A percentile compares a stretch with the other conserved stretches of the same genome.
Evolutionary conservation across 1,140 invertebrate genomes (phyloP).

Genomic region (Heliconius melpomene): DNA sequence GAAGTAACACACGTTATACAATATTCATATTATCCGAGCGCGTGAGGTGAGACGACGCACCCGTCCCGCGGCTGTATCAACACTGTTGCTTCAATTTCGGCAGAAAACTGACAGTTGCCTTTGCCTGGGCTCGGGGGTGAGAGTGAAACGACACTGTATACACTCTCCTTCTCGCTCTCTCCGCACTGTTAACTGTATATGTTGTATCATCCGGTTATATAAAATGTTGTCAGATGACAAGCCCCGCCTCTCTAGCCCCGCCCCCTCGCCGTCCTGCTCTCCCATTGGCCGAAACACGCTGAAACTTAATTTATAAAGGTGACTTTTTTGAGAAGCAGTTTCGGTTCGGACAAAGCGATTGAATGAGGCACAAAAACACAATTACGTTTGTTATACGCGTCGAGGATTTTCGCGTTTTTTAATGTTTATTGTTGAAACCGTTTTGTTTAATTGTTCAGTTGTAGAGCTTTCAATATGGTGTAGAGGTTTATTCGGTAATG

Average conservation of each 20-base stretch:
- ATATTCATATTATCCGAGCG: slow-evolving; percentile 31
- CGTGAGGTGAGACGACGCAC: slow-evolving; percentile 46
- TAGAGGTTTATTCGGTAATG: slow-evolving; percentile 42
- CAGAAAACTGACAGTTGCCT: slow-evolving; percentile 61
- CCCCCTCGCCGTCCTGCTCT: slow-evolving; percentile 39
- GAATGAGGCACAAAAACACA: slow-evolving; percentile 73
- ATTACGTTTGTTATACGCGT: slow-evolving; percentile 76
- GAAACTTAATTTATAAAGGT: slow-evolving; percentile 80
- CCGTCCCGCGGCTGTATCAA: slow-evolving; percentile 55
- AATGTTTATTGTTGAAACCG: slow-evolving; percentile 58
- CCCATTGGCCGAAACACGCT: slow-evolving; percentile 60
- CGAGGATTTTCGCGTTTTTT: slow-evolving; percentile 60
- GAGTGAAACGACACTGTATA: slow-evolving; percentile 70
- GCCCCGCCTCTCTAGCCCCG: slow-evolving; percentile 51
- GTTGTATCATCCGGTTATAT: slow-evolving; percentile 79
- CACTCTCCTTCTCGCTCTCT: slow-evolving; percentile 55
- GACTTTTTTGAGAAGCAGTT: slow-evolving; percentile 74
- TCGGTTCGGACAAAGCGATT: slow-evolving; percentile 68
- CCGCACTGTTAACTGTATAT: slow-evolving; percentile 76
- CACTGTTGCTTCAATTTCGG: slow-evolving; percentile 70
- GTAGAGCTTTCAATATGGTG: not conserved
- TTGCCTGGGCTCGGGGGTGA: slow-evolving; percentile 36
- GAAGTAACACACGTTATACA: slow-evolving; percentile 7
- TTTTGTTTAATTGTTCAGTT: slow-evolving; percentile 55
- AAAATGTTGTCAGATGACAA: slow-evolving; percentile 75